Evolutionary conservation across 2,797 vertebrate species (phyloP), one percentile per base, ranked within the genome.

Genomic region (Buphagus erythrorhynchus): DNA sequence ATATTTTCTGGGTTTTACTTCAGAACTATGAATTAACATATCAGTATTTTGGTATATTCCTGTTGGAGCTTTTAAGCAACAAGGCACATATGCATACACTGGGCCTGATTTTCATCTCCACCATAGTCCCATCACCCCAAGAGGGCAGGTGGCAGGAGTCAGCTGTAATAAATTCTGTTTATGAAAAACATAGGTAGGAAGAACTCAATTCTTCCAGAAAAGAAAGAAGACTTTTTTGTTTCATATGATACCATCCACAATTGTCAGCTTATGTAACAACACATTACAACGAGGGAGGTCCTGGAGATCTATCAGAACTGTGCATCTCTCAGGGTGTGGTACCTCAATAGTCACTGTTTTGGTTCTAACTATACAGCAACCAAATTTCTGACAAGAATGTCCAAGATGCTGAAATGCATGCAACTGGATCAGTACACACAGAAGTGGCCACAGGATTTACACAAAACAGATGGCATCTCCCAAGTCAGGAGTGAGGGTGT

Each of bases 281-380:
- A 95, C 73, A 25, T 31, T 67, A 84, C 25, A 90, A 57, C 69
- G 72, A 95, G 79, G 86, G 86, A 95, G 89, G 95, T 94, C 88
- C 92, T 17, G 79, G 80, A 92, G 89, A 89, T 43, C 80, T 81
- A 51, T 78, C 65, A 91, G 72, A 92, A 86, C 57, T 29, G 25
- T 10, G 40, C 78, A 90, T 66, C 48, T 54, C 55, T n/a, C 35
- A 43, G 85, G 67, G 71, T 57, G 63, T 40, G 59, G 61, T n/a
- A 42, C 61, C 42, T 86, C 74, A 13, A 1, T 58, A 51, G 51
- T 86, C 78, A 71, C 13, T 87, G 42, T 35, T 89, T 63, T 76
- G 52, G 46, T 61, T 85, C 65, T 85, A 72, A 51, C 42, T 29
- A 35, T 35, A 49, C 3, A 63, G 40, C 35, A 46, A 75, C 16